Conservation (phyloP, 1,140 invertebrate species). For the Drosophila athabasca region DNA sequence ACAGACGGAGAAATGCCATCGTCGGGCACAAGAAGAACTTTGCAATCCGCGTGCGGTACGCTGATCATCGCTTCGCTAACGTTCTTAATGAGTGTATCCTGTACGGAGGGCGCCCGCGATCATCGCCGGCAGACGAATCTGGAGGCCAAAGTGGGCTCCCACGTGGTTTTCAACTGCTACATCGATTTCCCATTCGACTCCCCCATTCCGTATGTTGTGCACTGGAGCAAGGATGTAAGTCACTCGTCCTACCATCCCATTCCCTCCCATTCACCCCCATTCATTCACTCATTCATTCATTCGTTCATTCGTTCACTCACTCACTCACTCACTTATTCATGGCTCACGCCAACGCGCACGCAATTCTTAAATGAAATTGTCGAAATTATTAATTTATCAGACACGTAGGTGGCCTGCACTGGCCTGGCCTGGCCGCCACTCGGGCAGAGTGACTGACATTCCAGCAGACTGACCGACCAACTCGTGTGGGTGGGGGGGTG, state of each 20-base stretch:
- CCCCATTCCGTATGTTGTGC: slow-evolving; percentile 93
- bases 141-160: slow-evolving; percentile 92
- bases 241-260: neutral
- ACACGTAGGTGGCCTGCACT: slow-evolving; percentile 46
- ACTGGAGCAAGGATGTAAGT: slow-evolving; percentile 96
- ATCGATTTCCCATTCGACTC: slow-evolving; percentile 95
- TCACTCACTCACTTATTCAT: slow-evolving; percentile 33
- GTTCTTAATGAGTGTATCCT: slow-evolving; percentile 74
- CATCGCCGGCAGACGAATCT: slow-evolving; percentile 87
- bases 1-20: slow-evolving; percentile 26
- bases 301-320: neutral
- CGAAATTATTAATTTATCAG: slow-evolving; percentile 72
- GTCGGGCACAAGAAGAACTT: slow-evolving; percentile 14
- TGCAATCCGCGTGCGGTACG: slow-evolving; percentile 2
- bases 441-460: slow-evolving; percentile 1
- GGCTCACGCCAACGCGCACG: slow-evolving; percentile 32
- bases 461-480: neutral
- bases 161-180: slow-evolving; percentile 94
- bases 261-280: too few species aligned
- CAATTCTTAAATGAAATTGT: slow-evolving; percentile 63
- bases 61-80: slow-evolving; percentile 27
- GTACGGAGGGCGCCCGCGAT: slow-evolving; percentile 68
- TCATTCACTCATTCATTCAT: neutral
- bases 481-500: neutral
- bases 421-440: neutral